Evolutionary conservation across 2,888 invertebrate species (phyloP).

Genomic region (Watsonalla cultraria): DNA sequence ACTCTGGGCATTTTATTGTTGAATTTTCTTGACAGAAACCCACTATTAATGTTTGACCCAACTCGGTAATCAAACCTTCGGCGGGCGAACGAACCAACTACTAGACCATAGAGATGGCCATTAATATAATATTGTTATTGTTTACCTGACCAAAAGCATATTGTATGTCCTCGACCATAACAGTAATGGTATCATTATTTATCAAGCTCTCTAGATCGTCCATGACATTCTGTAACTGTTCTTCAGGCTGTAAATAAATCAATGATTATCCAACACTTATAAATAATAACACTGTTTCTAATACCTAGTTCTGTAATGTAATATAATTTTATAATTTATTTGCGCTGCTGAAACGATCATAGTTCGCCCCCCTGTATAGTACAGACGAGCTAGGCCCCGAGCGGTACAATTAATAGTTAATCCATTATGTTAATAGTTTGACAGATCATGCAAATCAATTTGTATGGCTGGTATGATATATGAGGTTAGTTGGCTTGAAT

Average conservation of each 20-base stretch:
- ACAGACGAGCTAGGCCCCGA: not conserved
- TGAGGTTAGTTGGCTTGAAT: not conserved
- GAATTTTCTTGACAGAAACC: too few species aligned
- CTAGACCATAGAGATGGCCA: too few species aligned
- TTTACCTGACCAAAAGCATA: slow-evolving; percentile 53
- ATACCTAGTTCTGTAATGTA: not conserved
- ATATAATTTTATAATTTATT: too few species aligned
- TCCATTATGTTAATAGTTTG: too few species aligned
- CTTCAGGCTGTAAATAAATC: slow-evolving; percentile 42
- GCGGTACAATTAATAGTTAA: not conserved
- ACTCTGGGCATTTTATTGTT: too few species aligned
- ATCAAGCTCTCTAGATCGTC: slow-evolving; percentile 43
- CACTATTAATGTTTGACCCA: too few species aligned
- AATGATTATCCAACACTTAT: not conserved
- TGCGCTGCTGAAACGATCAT: too few species aligned
- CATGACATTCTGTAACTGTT: slow-evolving; percentile 53
- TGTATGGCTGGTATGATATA: not conserved
- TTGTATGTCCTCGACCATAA: slow-evolving; percentile 40
- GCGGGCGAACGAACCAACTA: too few species aligned
- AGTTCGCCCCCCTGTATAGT: too few species aligned
- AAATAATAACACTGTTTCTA: not conserved
- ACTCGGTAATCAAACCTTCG: too few species aligned
- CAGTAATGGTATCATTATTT: slow-evolving; percentile 28
- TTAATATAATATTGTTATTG: not conserved
- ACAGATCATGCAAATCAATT: too few species aligned